A percentile compares a stretch with the other conserved stretches of the same genome.
phyloP scores from a whole-genome alignment of 2,888 invertebrate genomes.

The Odontocolon sp. region DNA sequence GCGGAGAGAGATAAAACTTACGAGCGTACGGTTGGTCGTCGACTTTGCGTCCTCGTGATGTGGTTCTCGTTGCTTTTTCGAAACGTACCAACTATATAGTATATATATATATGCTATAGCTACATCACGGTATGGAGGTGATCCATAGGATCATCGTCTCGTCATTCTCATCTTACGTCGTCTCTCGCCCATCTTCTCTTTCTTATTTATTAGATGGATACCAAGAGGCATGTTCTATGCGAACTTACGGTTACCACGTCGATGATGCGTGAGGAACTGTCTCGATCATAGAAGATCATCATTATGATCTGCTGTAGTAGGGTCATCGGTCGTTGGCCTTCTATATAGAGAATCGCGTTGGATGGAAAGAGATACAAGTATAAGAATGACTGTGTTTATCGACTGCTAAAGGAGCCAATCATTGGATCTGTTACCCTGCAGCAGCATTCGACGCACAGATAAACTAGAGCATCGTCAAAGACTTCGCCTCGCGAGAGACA shows the following conservation, averaged over 20 bases:
- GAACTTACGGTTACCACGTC: constrained; percentile 24
- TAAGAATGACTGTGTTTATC: neutral
- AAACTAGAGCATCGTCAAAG: constrained; percentile 31
- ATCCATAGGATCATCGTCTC: constrained; percentile 34
- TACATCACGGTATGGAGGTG: constrained; percentile 3
- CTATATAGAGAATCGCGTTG: too few relatives aligned
- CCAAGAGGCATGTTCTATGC: neutral
- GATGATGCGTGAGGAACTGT: constrained; percentile 42
- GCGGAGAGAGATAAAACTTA: constrained; percentile 70
- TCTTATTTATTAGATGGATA: constrained; percentile 14
- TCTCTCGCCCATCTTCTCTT: constrained; percentile 11
- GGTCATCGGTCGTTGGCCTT: too few relatives aligned
- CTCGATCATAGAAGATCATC: constrained; percentile 44
- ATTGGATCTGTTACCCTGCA: too few relatives aligned
- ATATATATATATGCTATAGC: constrained; percentile 5
- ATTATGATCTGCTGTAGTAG: too few relatives aligned
- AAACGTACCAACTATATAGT: constrained; percentile 3
- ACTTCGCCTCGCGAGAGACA: constrained; percentile 37
- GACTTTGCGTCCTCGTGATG: constrained; percentile 25
- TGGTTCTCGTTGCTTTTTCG: constrained; percentile 31
- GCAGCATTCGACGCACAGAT: too few relatives aligned
- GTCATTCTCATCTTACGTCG: constrained; percentile 21
- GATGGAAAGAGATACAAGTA: neutral
- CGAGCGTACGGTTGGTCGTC: constrained; percentile 60
- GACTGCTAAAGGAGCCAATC: too few relatives aligned